Evolutionary conservation across 1,140 invertebrate species (phyloP).

Genomic region (Glossosoma conforme): DNA sequence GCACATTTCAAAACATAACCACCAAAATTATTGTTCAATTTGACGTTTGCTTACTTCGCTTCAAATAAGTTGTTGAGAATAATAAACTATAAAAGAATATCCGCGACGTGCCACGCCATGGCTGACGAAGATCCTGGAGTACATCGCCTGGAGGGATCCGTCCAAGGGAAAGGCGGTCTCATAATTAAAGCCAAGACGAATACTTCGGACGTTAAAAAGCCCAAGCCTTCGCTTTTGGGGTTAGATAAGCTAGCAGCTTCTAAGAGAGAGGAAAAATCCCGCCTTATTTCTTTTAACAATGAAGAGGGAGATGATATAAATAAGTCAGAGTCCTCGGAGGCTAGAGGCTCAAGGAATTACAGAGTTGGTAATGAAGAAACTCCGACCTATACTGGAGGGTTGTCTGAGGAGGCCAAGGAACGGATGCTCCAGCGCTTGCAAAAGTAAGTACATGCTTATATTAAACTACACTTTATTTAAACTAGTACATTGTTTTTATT

Average conservation of each 20-base stretch:
- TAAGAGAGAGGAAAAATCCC: constrained; percentile 62
- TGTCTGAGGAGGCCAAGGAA: constrained; percentile 72
- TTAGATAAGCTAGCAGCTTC: constrained; percentile 81
- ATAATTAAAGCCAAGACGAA: constrained; percentile 75
- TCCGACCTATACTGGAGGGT: constrained; percentile 88
- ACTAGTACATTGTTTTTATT: not conserved
- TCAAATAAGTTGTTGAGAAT: too few species aligned
- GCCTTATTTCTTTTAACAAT: constrained; percentile 61
- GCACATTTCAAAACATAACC: too few species aligned
- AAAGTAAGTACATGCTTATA: constrained; percentile 38
- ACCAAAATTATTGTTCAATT: too few species aligned
- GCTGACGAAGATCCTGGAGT: constrained; percentile 53
- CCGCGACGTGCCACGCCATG: too few species aligned
- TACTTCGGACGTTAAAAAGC: constrained; percentile 69
- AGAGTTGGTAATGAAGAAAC: constrained; percentile 78
- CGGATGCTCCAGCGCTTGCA: constrained; percentile 62
- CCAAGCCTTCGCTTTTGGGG: constrained; percentile 75
- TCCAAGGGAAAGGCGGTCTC: constrained; percentile 71
- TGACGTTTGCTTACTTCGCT: too few species aligned
- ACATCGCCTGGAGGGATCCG: constrained; percentile 79
- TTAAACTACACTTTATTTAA: not conserved
- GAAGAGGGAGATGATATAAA: constrained; percentile 52
- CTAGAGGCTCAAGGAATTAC: constrained; percentile 62
- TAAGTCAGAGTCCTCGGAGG: constrained; percentile 36
- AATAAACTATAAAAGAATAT: too few species aligned